Conservation (phyloP, 1,140 invertebrate species). For the Rhagoletis pomonella region DNA sequence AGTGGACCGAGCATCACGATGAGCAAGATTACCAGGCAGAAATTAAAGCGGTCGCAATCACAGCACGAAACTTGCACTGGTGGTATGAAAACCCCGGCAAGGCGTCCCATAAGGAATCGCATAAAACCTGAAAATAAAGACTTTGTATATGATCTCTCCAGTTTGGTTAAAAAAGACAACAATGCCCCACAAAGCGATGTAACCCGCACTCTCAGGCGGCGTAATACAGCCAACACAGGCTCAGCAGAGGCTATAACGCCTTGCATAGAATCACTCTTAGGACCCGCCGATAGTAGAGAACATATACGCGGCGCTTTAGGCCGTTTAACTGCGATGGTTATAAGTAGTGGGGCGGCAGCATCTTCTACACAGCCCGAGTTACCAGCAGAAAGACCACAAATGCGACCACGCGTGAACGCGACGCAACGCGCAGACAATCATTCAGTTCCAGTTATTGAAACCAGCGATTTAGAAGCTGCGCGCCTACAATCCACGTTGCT, state of each 20-base stretch:
- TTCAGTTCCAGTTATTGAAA: slow-evolving; percentile 56
- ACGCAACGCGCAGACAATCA: slow-evolving; percentile 61
- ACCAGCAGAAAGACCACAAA: slow-evolving; percentile 68
- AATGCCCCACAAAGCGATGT: slow-evolving; percentile 22
- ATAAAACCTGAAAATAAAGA: slow-evolving; percentile 80
- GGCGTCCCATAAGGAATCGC: slow-evolving; percentile 79
- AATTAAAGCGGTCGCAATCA: slow-evolving; percentile 27
- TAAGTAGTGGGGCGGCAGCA: slow-evolving; percentile 65
- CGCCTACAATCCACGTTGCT: slow-evolving; percentile 56
- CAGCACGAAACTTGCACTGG: neutral
- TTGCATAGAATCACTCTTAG: neutral
- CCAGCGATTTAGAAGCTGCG: slow-evolving; percentile 57
- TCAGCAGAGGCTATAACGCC: neutral
- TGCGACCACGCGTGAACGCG: slow-evolving; percentile 65
- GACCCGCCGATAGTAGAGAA: neutral
- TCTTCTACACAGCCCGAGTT: slow-evolving; percentile 67
- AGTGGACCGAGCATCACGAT: neutral
- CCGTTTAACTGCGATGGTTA: slow-evolving; percentile 50
- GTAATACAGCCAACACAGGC: slow-evolving; percentile 56
- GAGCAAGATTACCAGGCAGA: slow-evolving; percentile 8
- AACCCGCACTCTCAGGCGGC: slow-evolving; percentile 45
- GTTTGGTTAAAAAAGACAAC: slow-evolving; percentile 72
- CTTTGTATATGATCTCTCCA: slow-evolving; percentile 81
- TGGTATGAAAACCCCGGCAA: slow-evolving; percentile 36
- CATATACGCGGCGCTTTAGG: slow-evolving; percentile 19